Base-by-base conservation (phyloP, 2,113 vertebrate genomes). In the Pterophyllum scalare region DNA sequence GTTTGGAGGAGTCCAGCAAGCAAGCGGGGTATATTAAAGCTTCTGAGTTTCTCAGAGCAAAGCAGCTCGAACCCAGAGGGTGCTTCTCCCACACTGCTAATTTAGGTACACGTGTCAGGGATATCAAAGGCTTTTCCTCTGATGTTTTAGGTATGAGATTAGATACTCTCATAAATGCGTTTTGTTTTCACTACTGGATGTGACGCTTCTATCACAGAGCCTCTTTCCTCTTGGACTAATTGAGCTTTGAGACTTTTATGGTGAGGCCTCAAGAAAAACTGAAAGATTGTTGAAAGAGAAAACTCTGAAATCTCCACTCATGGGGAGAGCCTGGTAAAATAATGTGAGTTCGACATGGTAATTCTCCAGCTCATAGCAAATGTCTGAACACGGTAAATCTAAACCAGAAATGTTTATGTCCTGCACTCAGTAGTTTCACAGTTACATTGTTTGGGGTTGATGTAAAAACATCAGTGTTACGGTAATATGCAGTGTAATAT, bases 41-140 rank as follows among this genome's bases (percentile, higher is more conserved):
- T 65, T 90, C 88, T 87, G 89, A 75, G 61, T 82, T 93, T 91
- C 87, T 82, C 65, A n/a, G 80, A 80, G 81, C 64, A 85, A 80
- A 87, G 90, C 83, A 84, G 83, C 87, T 60, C 49, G 59, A 75
- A 81, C 91, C 83, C 90, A 52, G 60, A 92, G 81, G 89, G 92
- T 91, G 90, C 92, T 81, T 74, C 83, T 89, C 76, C 88, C 74
- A 90, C 77, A 77, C 90, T 75, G 84, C 84, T 93, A 93, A 94
- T 93, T 93, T 90, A 90, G 65, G 59, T 88, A 93, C 95, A 94
- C 90, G 89, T 93, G 94, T 93, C 84, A 61, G 81, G 93, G 90
- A 94, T 95, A 89, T 85, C 70, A 35, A 58, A 80, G 91, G 91
- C 92, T 94, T 94, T 91, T 72, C 77, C 77, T 59, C 60, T 92